Evolutionary conservation across 2,113 vertebrate species (phyloP).

Genomic region (Atherinomorus stipes): DNA sequence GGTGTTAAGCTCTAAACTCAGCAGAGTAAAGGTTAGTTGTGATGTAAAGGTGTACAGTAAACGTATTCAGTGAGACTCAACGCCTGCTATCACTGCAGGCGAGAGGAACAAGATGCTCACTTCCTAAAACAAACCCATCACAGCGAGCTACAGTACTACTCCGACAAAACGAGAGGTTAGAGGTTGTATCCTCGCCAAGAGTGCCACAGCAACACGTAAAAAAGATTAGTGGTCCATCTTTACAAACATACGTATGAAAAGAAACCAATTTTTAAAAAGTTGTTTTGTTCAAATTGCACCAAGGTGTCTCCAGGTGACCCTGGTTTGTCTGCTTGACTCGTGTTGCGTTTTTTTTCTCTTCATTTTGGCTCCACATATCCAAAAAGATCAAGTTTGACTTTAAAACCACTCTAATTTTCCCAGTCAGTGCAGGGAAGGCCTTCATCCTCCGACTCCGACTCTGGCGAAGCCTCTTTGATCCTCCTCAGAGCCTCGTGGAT

Average conservation of each 20-base stretch:
- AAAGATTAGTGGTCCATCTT: slow-evolving; percentile 55
- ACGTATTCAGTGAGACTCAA: slow-evolving; percentile 6
- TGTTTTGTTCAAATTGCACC: slow-evolving; percentile 55
- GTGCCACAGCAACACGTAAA: slow-evolving; percentile 44
- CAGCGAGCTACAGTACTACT: slow-evolving; percentile 68
- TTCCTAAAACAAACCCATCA: slow-evolving; percentile 62
- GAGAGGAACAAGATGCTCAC: slow-evolving; percentile 4
- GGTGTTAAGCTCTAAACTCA: too few relatives aligned
- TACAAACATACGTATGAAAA: slow-evolving; percentile 48
- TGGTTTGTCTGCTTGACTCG: slow-evolving; percentile 11
- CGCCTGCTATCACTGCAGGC: not conserved
- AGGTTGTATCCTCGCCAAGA: slow-evolving; percentile 54
- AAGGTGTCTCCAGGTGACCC: slow-evolving; percentile 23
- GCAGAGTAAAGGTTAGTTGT: slow-evolving; percentile 14
- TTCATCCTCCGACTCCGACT: slow-evolving; percentile 97
- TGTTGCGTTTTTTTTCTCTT: slow-evolving; percentile 8
- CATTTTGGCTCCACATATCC: slow-evolving; percentile 26
- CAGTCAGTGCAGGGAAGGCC: slow-evolving; percentile 93
- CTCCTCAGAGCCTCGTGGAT: slow-evolving; percentile 96
- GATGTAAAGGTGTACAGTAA: slow-evolving; percentile 1
- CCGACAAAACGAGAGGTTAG: slow-evolving; percentile 56
- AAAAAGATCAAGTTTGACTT: not conserved
- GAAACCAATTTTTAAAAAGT: not conserved
- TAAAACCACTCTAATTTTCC: slow-evolving; percentile 87
- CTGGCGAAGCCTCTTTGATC: slow-evolving; percentile 98